Percentiles rank a stretch among this genome's conserved stretches.
Conservation (phyloP, 2,797 vertebrate genomes). For the Ambastaia sidthimunki region DNA sequence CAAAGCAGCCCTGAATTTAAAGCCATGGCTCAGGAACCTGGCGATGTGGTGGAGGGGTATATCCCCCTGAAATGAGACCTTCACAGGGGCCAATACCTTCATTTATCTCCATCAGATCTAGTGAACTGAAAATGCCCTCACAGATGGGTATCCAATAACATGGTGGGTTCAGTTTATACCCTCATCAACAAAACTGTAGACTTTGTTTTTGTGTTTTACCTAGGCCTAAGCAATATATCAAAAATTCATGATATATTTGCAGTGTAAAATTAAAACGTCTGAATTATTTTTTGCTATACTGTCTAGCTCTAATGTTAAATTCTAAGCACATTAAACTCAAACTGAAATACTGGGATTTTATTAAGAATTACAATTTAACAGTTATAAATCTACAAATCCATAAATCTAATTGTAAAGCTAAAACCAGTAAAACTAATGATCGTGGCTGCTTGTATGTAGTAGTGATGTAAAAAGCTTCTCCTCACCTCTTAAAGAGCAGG, state of each 20-base stretch:
- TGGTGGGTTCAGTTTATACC: neutral
- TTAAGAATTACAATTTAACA: too few relatives aligned
- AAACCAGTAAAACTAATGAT: neutral
- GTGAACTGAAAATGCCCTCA: neutral
- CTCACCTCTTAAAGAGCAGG: slow-evolving; percentile 97
- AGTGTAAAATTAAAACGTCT: too few relatives aligned
- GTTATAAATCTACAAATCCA: too few relatives aligned
- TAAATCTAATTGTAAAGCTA: neutral
- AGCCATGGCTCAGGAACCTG: neutral
- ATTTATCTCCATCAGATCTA: slow-evolving; percentile 28
- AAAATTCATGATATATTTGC: neutral
- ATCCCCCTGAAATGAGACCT: neutral
- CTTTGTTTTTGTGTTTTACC: neutral
- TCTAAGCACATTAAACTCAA: neutral
- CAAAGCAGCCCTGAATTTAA: slow-evolving; percentile 25
- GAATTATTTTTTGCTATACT: neutral
- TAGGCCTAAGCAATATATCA: neutral
- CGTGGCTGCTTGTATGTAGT: neutral
- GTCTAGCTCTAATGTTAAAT: too few relatives aligned
- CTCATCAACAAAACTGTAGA: slow-evolving; percentile 4
- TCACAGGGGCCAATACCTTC: slow-evolving; percentile 35
- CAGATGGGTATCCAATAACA: neutral
- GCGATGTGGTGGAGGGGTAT: neutral
- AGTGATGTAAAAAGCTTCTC: slow-evolving; percentile 8
- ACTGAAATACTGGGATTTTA: neutral